Base-by-base conservation (phyloP, 2,113 vertebrate genomes). In the Tonatia bakeri region DNA sequence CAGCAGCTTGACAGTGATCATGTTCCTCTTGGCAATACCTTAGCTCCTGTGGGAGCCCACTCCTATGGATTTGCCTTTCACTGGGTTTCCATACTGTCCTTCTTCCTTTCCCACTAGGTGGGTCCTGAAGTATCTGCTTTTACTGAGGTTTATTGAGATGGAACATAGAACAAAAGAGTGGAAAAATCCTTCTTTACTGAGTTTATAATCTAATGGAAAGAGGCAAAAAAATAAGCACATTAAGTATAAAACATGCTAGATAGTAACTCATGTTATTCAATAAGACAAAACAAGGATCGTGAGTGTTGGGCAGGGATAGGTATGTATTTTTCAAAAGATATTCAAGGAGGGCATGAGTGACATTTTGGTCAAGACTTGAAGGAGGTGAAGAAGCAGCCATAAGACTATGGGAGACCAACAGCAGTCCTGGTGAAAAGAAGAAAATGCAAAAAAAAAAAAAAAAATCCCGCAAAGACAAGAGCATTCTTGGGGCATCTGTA, bases 61-160 rank as follows among this genome's bases (percentile, higher is more conserved):
- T 26, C 11, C 33, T 20, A 4, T 0, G 43, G 17, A 20, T 33
- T 65, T 4, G 1, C 3, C 7, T 67, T 15, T 64, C 19, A 7
- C 9, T 69, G 79, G 4, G 14, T 9, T 72, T 22, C 82, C 10
- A 4, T 40, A 72, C 33, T 69, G 47, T 15, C 45, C 14, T 67
- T 43, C 17, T 80, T 12, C 28, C 43, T n/a, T 69, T 38, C 8
- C 1, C 2, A 7, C 0, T 11, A 22, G 0, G 1, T 47, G 17
- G 70, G 38, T 1, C 17, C 36, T 40, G 31, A 81, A 26, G 10
- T 6, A 38, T 10, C 22, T 36, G 4, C 50, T 85, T 36, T 73
- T 38, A 28, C 43, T 2, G 13, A 73, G 38, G 6, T 20, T 50
- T n/a, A 72, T 47, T 65, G 24, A 38, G 40, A 17, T 24, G 17